Base-by-base conservation (phyloP, 2,888 invertebrate species). In the Tipula vernalis region DNA sequence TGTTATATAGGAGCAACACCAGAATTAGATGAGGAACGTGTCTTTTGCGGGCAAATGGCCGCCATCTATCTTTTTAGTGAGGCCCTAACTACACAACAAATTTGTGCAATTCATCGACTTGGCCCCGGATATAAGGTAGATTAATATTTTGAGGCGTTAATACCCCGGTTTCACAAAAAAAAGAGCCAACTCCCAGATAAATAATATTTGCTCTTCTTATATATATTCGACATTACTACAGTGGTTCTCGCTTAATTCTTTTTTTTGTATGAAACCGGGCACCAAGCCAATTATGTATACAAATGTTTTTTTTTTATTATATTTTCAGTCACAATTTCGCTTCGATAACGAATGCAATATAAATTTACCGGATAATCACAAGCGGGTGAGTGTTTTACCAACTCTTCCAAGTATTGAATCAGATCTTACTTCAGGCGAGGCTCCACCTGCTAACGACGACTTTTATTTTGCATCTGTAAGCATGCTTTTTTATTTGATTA, bases 41-140 rank as follows among this genome's bases (percentile, higher is more conserved):
- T 99, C 89, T 99, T 99, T 93, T 99, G 99, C 92, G 99, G 99
- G 51, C 99, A 99, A 94, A 98, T 99, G 98, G 98, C 98, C 36
- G 98, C 99, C 87, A 97, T 99, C 90, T 99, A 99, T 93, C 93
- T 99, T 88, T 99, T 99, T 92, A 98, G 98, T 89, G 99, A 99
- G 92, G 98, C 99, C 85, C 94, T 99, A 89, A 97, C 97, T 87
- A 97, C 99, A 87, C 98, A 98, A 92, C 99, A 99, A 92, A 98
- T 99, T 89, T 98, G 98, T 93, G 98, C 99, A 89, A 98, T 99
- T 95, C 98, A 98, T 92, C 95, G 98, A 89, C 94, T 99, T 90
- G 99, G 99, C 88, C 98, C 99, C 88, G 98, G 98, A 89, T 99
- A 99, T 93, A 98, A 99, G 96, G 98, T 98, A 93, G 91, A 91